Evolutionary conservation across 2,113 vertebrate species (phyloP), one percentile per base, ranked within the genome.

Genomic region (Mustelus asterias): DNA sequence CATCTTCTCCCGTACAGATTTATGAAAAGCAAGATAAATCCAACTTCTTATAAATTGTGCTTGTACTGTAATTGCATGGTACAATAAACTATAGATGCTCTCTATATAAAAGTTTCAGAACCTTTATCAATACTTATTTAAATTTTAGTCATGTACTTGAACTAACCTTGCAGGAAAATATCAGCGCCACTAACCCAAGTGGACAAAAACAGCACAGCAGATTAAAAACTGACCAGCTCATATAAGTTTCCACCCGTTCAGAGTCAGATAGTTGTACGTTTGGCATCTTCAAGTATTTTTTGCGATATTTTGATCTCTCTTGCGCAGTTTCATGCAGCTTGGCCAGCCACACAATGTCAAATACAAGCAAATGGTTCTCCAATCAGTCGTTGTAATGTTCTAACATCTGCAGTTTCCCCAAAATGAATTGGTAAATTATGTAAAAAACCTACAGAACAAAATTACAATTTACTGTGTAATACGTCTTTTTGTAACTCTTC

Each of bases 181-280:
- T 72, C 94, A 95, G 69, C 5, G 94, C 94, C 4, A 72, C 9
- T 54, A 72, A 14, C 65, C 94, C 94, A 70, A 95, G 67, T 72
- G 94, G 94, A 54, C 70, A 95, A 54, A 72, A 95, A 13, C 94
- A 95, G 41, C 37, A 95, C 7, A 95, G 20, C 94, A 95, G 69
- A 95, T 70, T 95, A 20, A 70, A 95, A 95, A 95, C 65, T 76
- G 94, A 95, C 94, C 94, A 95, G 41, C 69, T 29, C 94, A 76
- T 48, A 37, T 95, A 95, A 18, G 94, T 18, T 26, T 70, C 22
- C 24, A 76, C 69, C 26, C 44, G 67, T 95, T 95, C 94, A 9
- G 18, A 0, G 20, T 93, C 33, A 63, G 60, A 8, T 24, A 93
- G n/a, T 72, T 95, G 37, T 54, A 95, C 18, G 44, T 4, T 54